Conservation (phyloP, 2,888 invertebrate species). For the Teleiodes luculella region DNA sequence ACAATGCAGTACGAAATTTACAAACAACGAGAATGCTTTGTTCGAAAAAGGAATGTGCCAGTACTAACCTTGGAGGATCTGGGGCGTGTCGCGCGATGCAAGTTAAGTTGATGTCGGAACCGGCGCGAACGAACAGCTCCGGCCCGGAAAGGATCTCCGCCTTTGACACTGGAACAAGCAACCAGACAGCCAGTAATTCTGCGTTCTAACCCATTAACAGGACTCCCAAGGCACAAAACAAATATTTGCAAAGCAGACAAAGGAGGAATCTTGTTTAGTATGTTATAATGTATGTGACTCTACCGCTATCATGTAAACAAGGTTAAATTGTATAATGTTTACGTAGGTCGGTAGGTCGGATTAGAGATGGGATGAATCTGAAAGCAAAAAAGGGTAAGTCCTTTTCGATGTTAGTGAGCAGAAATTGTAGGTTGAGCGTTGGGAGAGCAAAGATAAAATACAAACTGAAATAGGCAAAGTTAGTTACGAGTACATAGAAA, state of each 20-base stretch:
- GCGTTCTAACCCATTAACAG: neutral
- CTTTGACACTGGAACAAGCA: constrained; percentile 86
- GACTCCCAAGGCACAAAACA: neutral
- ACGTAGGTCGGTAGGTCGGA: no score
- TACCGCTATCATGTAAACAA: neutral
- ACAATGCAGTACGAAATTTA: no score
- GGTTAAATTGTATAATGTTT: neutral
- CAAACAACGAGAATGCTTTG: neutral
- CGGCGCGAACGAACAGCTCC: constrained; percentile 91
- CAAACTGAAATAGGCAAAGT: no score
- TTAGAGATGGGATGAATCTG: no score
- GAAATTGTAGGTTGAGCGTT: no score
- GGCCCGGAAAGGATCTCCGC: constrained; percentile 92
- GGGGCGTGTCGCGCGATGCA: constrained; percentile 91
- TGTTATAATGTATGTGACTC: neutral
- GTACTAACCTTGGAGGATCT: constrained; percentile 83
- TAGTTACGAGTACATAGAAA: no score
- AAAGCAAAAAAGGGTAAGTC: no score
- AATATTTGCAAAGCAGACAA: neutral
- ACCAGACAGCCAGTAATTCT: constrained; percentile 28
- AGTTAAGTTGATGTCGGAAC: constrained; percentile 93
- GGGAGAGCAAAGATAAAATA: no score
- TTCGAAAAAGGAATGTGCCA: neutral
- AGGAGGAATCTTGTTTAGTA: constrained; percentile 1
- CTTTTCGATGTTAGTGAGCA: no score